A percentile compares a stretch with the other conserved stretches of the same genome.
Evolutionary conservation across 2,113 vertebrate species (phyloP).

Genomic region (Anarrhichthys ocellatus): DNA sequence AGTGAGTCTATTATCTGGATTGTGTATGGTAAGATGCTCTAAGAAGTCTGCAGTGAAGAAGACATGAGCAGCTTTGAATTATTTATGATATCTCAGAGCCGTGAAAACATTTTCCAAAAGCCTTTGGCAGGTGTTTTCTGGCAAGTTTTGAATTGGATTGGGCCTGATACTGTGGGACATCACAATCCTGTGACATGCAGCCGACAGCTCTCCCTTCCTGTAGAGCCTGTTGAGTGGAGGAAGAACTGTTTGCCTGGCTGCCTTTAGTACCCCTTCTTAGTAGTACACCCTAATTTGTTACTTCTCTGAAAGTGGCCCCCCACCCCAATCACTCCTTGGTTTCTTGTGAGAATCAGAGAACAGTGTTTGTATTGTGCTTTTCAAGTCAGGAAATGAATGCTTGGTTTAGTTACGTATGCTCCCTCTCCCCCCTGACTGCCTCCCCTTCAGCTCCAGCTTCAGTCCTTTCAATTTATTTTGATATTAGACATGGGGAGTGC

Average conservation of each 20-base stretch:
- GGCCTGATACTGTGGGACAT: slow-evolving; percentile 58
- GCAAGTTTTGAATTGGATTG: slow-evolving; percentile 65
- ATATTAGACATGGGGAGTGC: slow-evolving; percentile 57
- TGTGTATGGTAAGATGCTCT: slow-evolving; percentile 48
- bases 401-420: slow-evolving; percentile 61
- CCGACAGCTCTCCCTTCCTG: slow-evolving; percentile 65
- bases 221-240: slow-evolving; percentile 40
- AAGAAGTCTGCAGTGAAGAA: slow-evolving; percentile 55
- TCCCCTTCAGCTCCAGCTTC: slow-evolving; percentile 51
- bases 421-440: slow-evolving; percentile 61
- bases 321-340: slow-evolving; percentile 21
- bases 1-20: slow-evolving; percentile 53
- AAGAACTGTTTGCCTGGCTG: slow-evolving; percentile 41
- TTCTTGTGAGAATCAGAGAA: slow-evolving; percentile 59
- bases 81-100: slow-evolving; percentile 77
- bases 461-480: slow-evolving; percentile 63
- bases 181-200: slow-evolving; percentile 67
- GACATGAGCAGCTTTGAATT: slow-evolving; percentile 73
- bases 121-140: slow-evolving; percentile 67
- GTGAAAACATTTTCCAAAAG: slow-evolving; percentile 74
- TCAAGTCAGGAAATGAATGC: slow-evolving; percentile 53
- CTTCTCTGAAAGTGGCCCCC: slow-evolving; percentile 15
- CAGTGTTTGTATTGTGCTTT: slow-evolving; percentile 47
- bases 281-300: slow-evolving; percentile 48
- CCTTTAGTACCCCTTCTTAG: slow-evolving; percentile 56